Conservation (phyloP, 2,113 vertebrate genomes). For the Hemibagrus wyckioides region DNA sequence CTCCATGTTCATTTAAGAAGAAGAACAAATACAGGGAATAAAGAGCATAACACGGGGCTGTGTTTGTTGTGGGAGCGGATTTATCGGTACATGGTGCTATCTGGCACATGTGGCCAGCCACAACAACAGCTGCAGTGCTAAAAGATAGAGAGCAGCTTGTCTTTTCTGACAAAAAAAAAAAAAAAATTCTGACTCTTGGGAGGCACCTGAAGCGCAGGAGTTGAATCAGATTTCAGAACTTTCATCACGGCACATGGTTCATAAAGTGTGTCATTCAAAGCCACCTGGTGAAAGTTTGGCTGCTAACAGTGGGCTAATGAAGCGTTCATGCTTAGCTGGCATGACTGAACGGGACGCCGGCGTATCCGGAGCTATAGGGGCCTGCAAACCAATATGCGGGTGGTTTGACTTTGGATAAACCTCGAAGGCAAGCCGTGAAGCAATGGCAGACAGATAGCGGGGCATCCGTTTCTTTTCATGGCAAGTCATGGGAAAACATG, state of each 20-base stretch:
- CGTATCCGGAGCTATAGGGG: slow-evolving; percentile 35
- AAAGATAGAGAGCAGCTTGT: slow-evolving; percentile 46
- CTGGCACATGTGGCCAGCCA: slow-evolving; percentile 40
- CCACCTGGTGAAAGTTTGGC: slow-evolving; percentile 50
- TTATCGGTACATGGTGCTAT: slow-evolving; percentile 42
- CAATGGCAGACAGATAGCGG: not conserved
- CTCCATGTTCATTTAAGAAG: slow-evolving; percentile 50
- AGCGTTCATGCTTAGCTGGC: slow-evolving; percentile 29
- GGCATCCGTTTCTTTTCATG: not conserved
- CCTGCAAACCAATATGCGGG: slow-evolving; percentile 36
- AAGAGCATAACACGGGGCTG: slow-evolving; percentile 35
- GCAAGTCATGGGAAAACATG: not conserved
- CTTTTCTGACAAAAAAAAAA: not conserved
- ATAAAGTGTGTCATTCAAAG: slow-evolving; percentile 32
- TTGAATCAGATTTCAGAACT: slow-evolving; percentile 28
- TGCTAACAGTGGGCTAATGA: slow-evolving; percentile 38
- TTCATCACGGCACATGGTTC: slow-evolving; percentile 31
- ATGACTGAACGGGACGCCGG: slow-evolving; percentile 52
- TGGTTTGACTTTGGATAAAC: slow-evolving; percentile 32
- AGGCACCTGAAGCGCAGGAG: slow-evolving; percentile 7
- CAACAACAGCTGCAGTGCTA: slow-evolving; percentile 55
- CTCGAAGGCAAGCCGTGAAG: slow-evolving; percentile 20
- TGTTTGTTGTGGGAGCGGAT: slow-evolving; percentile 50
- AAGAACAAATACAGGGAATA: slow-evolving; percentile 24
- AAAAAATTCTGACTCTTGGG: not conserved